Conservation (phyloP, 2,888 invertebrate species). For the Eurytoma californica region DNA sequence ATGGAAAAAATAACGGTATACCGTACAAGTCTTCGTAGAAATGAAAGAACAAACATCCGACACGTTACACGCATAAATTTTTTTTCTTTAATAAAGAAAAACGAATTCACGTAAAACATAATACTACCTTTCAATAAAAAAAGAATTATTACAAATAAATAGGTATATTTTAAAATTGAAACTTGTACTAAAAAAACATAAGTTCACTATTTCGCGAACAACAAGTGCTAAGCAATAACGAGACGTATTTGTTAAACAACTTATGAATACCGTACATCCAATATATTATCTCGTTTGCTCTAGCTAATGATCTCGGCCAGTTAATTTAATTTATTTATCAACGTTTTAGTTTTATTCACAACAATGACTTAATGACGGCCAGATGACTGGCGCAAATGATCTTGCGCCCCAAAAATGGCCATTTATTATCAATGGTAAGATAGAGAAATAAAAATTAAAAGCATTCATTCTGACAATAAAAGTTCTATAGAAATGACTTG, state of each 20-base stretch:
- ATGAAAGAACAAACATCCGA: constrained; percentile 27
- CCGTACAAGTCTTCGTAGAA: constrained; percentile 32
- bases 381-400: constrained; percentile 43
- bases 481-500: constrained; percentile 63
- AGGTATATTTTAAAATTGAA: constrained; percentile 21
- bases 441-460: constrained; percentile 56
- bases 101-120: constrained; percentile 28
- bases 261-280: constrained; percentile 47
- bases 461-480: constrained; percentile 61
- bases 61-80: constrained; percentile 33
- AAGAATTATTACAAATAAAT: constrained; percentile 20
- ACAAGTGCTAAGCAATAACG: constrained; percentile 46
- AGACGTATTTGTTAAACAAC: constrained; percentile 32
- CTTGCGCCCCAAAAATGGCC: constrained; percentile 31
- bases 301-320: constrained; percentile 63
- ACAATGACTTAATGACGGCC: constrained; percentile 65
- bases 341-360: constrained; percentile 65
- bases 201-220: constrained; percentile 36
- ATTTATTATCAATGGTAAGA: constrained; percentile 52
- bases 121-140: constrained; percentile 46
- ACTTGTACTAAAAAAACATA: constrained; percentile 41
- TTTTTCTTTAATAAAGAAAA: constrained; percentile 42
- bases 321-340: constrained; percentile 63
- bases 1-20: constrained; percentile 35
- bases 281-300: constrained; percentile 60